These are phyloP conservation scores for Misgurnus anguillicaudatus DNA, from an alignment of 2,113 vertebrate species.

Conservation along the genomic window DNA sequence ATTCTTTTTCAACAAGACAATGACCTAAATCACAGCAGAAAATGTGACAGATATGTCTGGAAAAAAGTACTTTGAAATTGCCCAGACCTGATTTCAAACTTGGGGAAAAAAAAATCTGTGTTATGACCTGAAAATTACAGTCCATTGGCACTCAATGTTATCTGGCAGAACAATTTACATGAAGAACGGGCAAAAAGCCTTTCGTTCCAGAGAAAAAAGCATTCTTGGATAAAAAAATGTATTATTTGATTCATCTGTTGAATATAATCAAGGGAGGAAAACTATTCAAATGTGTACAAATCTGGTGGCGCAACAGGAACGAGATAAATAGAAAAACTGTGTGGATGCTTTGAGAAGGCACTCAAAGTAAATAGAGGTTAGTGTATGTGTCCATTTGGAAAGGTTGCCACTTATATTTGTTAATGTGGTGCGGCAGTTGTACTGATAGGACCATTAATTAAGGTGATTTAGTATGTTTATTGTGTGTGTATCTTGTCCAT, in stretches of 20 bases:
- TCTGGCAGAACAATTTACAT: conserved; percentile 10
- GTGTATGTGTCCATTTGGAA: conserved; percentile 10
- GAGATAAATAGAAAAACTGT: not conserved
- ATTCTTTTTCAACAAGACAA: not conserved
- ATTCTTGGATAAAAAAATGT: conserved; percentile 8
- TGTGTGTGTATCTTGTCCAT: conserved; percentile 12
- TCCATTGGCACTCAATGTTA: not conserved
- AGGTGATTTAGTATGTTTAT: conserved; percentile 29
- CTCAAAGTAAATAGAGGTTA: conserved; percentile 9
- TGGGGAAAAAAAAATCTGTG: not conserved
- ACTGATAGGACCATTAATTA: conserved; percentile 25
- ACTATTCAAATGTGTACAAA: not conserved
- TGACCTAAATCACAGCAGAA: conserved; percentile 8
- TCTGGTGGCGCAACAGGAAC: not conserved
- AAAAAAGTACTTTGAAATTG: not conserved
- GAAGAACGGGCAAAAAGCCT: conserved; percentile 21
- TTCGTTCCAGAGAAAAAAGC: conserved; percentile 8
- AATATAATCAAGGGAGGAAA: not conserved
- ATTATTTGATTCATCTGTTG: not conserved
- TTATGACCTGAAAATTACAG: conserved; percentile 20
- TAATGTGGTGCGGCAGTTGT: conserved; percentile 6
- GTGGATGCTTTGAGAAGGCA: not conserved
- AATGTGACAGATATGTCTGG: not conserved
- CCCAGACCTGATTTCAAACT: conserved; percentile 14
- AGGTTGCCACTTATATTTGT: conserved; percentile 20